Conservation (phyloP, 2,888 invertebrate genomes). For the Hirtodrosophila confusa region DNA sequence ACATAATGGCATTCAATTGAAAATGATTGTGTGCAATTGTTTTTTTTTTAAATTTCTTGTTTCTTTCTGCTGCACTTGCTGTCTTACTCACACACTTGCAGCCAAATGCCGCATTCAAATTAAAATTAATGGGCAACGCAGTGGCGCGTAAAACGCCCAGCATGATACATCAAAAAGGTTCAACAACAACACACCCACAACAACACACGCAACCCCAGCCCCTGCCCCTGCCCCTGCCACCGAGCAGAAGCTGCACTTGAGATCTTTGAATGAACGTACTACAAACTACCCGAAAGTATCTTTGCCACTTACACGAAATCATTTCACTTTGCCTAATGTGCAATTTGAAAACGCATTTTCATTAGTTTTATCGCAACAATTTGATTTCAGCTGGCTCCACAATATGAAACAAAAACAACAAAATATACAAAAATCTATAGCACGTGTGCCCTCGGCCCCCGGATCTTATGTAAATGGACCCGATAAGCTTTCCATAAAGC, state of each 20-base stretch:
- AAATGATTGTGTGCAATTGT: conserved; percentile 82
- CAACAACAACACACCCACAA: conserved; percentile 31
- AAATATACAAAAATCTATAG: conserved; percentile 10
- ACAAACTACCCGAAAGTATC: conserved; percentile 10
- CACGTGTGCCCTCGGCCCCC: conserved; percentile 29
- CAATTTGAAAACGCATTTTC: conserved; percentile 81
- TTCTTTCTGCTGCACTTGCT: conserved; percentile 11
- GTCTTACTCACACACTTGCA: conserved; percentile 8
- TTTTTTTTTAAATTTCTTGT: conserved; percentile 11
- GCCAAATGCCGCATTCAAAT: conserved; percentile 67
- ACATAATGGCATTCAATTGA: conserved; percentile 83
- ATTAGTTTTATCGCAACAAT: conserved; percentile 80
- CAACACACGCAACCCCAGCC: conserved; percentile 29
- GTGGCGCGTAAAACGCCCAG: conserved; percentile 72
- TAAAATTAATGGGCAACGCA: conserved; percentile 80
- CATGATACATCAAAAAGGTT: conserved; percentile 58
- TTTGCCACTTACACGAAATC: conserved; percentile 65
- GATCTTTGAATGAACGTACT: conserved; percentile 35
- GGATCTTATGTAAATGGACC: conserved; percentile 46
- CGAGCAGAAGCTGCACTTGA: conserved; percentile 81
- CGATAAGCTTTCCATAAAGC: conserved; percentile 68
- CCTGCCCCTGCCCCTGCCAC: no score
- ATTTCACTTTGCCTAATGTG: conserved; percentile 82
- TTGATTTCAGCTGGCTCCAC: conserved; percentile 58
- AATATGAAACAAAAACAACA: not conserved